Percentiles rank a stretch among this genome's conserved stretches.
phyloP scores from a whole-genome alignment of 92 coral and sea anemone genomes.

The Parazoanthus darwini region DNA sequence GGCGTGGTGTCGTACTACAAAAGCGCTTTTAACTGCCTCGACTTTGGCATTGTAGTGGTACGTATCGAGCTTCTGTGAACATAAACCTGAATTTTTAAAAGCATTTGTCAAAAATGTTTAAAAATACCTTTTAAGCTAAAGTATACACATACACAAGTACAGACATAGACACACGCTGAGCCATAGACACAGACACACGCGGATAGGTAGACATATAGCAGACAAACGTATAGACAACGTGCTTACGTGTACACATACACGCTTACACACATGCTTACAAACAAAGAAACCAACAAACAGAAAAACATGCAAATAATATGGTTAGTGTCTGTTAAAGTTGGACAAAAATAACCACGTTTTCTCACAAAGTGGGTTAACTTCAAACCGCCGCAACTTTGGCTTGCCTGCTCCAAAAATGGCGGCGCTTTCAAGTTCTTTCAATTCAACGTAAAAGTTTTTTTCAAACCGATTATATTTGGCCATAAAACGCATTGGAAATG shows the following conservation, averaged over 20 bases:
- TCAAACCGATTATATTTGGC: too few relatives aligned
- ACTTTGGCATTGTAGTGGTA: constrained; percentile 39
- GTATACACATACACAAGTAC: neutral
- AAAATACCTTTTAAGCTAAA: neutral
- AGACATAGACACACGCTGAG: neutral
- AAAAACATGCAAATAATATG: too few relatives aligned
- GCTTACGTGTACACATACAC: neutral
- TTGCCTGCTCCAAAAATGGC: too few relatives aligned
- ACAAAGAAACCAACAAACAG: neutral
- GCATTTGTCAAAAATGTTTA: too few relatives aligned
- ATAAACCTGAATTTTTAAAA: neutral
- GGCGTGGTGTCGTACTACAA: constrained; percentile 21
- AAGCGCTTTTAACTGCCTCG: constrained; percentile 42
- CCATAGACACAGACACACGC: neutral
- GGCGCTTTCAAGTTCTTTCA: too few relatives aligned
- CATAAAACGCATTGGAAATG: too few relatives aligned
- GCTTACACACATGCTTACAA: too few relatives aligned
- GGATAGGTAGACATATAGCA: neutral
- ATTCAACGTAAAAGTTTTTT: too few relatives aligned
- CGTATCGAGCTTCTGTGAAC: neutral
- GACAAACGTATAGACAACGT: neutral
- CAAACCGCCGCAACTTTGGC: too few relatives aligned
- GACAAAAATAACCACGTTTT: too few relatives aligned
- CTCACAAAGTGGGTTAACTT: too few relatives aligned
- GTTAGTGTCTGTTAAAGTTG: too few relatives aligned